Base-by-base conservation (phyloP, 2,888 invertebrate species). In the Calephelis perditalis region DNA sequence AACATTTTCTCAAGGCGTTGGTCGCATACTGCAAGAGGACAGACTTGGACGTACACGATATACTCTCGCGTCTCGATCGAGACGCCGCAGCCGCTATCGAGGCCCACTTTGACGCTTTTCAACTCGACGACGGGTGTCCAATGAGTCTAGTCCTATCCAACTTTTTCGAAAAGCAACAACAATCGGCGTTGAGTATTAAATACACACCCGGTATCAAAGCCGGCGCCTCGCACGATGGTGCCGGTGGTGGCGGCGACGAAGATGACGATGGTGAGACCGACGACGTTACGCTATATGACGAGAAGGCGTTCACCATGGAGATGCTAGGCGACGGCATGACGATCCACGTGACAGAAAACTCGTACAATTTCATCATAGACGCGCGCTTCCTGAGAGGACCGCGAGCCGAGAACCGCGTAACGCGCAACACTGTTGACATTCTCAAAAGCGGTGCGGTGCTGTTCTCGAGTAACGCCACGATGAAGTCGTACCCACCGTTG, bases 191-290 rank as follows among this genome's bases (percentile, higher is more conserved):
- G 9, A 56, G 56, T 43, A 56, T 56, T 5, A 56, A 56, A 44
- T 56, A 56, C 15, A 12, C 56, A 7, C 37, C 56, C 56, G 56
- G 40, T 43, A 43, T 7, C 10, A 43, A 37, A 10, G 37, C 37
- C 40, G 56, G 36, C 56, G 35, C 37, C 40, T 70, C 52, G 52
- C 52, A 15, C 52, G 12, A 46, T 46, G 46, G 46, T 46, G 47
- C 47, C 7, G 47, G 47, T 15, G 15, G 15, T 15, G 47, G 12
- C 47, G 7, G 9, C 47, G 8, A 47, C 15, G 6, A 47, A 12
- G 9, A 15, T 15, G 47, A 47, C 9, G 45, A 52, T 35, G 52
- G 52, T 3, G 55, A 55, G 36, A 11, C 11, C 36, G 55, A 55
- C 15, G 15, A 15, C 26, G 55, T 36, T 55, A 35, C 55, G 11